Evolutionary conservation across 2,888 invertebrate species (phyloP), one percentile per base, ranked within the genome.

Genomic region (Callosobruchus maculatus): DNA sequence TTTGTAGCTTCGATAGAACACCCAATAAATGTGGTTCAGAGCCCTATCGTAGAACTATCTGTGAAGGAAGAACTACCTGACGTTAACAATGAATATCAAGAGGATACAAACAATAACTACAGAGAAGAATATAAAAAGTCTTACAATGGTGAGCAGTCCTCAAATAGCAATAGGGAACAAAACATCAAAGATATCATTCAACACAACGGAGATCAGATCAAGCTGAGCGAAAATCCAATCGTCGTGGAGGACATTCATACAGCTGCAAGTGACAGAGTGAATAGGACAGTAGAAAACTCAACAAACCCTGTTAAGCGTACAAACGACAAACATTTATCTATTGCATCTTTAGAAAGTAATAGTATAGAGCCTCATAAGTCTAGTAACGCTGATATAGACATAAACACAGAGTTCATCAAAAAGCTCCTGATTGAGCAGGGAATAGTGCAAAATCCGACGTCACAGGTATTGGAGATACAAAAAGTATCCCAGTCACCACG

Each of bases 1-100:
- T 93, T 90, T 81, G 88, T 93, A 0, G 92, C 93, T 68, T 92
- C 93, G 0, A 88, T 94, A 68, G 93, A 93, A 79, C 93, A 93
- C 84, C 93, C 94, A 13, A 89, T 93, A 68, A 92, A 92, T 78
- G 89, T 92, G 73, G 90, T 93, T 74, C 91, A 93, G 80, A 91
- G 95, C 20, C 92, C 93, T 21, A 82, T 92, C n/a, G 88, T 92
- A 73, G 93, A 93, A 81, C 86, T 92, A 68, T 88, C 89, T 72
- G 83, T 87, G 7, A 82, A 78, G 68, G 76, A 82, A 73, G 77
- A 80, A 30, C n/a, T n/a, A n/a, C 70, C 31, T 73, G 73, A 74
- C 68, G 30, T 70, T 72, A 69, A 74, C 20, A 21, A 22, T 22
- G 22, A 71, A 30, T 22, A 68, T 49, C 72, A 70, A 67, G 22